Evolutionary conservation across 2,113 vertebrate species (phyloP).

Genomic region (Sylvietta virens): DNA sequence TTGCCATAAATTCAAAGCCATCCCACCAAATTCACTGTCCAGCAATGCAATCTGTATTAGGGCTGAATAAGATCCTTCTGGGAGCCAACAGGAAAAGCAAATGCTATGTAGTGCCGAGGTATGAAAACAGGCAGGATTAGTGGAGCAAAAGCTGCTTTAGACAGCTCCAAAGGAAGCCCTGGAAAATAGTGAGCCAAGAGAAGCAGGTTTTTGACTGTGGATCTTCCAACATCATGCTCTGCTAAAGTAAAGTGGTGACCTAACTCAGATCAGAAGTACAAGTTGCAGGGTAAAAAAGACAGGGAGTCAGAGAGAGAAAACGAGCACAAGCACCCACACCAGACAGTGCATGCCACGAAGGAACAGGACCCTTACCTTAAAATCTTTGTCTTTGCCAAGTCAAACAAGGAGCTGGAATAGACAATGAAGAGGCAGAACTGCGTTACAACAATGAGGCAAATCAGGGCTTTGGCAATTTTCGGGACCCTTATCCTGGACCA

Average conservation of each 20-base stretch:
- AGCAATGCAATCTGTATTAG: not conserved
- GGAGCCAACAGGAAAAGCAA: not conserved
- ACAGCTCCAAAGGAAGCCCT: not conserved
- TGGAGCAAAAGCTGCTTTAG: not conserved
- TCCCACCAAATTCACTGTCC: not conserved
- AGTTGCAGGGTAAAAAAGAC: not conserved
- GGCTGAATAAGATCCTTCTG: not conserved
- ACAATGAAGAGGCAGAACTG: not conserved
- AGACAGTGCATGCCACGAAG: not conserved
- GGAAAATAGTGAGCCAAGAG: accelerated
- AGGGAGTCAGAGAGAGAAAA: not conserved
- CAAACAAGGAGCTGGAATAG: not conserved
- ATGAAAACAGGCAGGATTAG: not conserved
- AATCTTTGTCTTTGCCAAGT: not conserved
- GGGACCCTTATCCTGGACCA: not conserved
- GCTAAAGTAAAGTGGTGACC: not conserved
- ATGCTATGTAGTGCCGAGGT: not conserved
- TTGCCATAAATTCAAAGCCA: not conserved
- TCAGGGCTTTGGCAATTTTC: not conserved
- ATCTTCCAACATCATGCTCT: not conserved
- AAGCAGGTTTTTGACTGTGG: not conserved
- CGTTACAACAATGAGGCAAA: not conserved
- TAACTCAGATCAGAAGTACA: not conserved
- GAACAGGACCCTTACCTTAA: slow-evolving; percentile 26
- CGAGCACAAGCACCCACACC: not conserved